Base-by-base conservation (phyloP, 23 tunicate genomes). In the Phallusia fumigata region DNA sequence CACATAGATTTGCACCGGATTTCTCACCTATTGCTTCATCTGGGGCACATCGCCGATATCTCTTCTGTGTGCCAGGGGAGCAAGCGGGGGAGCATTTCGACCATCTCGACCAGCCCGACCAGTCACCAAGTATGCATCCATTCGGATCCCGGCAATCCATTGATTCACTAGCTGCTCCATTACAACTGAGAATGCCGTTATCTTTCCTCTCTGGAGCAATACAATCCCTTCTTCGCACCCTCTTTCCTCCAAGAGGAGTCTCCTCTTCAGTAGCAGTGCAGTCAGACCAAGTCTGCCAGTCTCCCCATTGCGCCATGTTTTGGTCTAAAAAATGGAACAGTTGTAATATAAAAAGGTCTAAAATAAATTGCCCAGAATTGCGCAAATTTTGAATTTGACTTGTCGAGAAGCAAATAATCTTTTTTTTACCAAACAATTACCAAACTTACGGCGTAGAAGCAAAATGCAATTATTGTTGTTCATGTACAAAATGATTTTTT, bases 31-130 rank as follows among this genome's bases (percentile, higher is more conserved):
- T 22, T 24, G 69, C 69, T 58, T 58, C 69, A 22, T 58, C 69
- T 13, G 30, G 35, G 3, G 44, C 78, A 80, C 84, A 80, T 12
- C 47, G 74, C 53, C 84, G 53, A 33, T 15, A 35, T 53, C 84
- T 53, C 32, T 18, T 24, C 51, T 80, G 50, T 34, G 32, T 53
- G 3, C 84, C 84, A 8, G 84, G 84, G 8, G 75, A 31, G 28
- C 84, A 80, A 35, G 74, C 22, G 30, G 52, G 77, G 24, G 84
- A 80, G 53, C 84, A 80, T 32, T 53, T 53, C 0, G 74, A 24
- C 74, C 74, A 80, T 13, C n/a, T 31, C 8, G 45, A 3, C 84
- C 84, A 80, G 33, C 19, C n/a, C 2, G 35, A 65, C 84, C 84
- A 80, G 30, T 33, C 40, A 10, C 44, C 78, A 34, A 74, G 40